Conservation (phyloP, 1,140 invertebrate species). For the Amphibalanus amphitrite region DNA sequence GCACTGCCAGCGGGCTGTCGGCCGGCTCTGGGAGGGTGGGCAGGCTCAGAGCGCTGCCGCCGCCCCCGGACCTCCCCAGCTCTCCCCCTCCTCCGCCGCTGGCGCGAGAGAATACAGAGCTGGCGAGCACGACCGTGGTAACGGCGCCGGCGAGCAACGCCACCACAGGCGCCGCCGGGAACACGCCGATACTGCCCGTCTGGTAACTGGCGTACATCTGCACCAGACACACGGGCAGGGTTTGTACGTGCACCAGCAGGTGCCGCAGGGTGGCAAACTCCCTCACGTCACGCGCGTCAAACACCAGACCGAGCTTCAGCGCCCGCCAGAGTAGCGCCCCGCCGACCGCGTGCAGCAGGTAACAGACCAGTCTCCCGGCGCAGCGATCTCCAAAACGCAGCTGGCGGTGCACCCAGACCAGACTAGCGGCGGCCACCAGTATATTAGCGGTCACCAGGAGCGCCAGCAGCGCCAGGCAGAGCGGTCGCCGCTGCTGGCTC, state of each 20-base stretch:
- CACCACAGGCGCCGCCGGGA: constrained; percentile 11
- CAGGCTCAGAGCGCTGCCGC: constrained; percentile 10
- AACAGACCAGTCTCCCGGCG: constrained; percentile 14
- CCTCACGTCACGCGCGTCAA: constrained; percentile 15
- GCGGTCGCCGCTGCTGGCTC: constrained; percentile 5
- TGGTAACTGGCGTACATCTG: constrained; percentile 11
- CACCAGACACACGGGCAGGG: constrained; percentile 14
- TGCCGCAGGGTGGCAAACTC: constrained; percentile 16
- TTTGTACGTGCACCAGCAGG: constrained; percentile 16
- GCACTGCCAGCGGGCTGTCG: constrained; percentile 9
- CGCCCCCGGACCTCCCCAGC: too few species aligned
- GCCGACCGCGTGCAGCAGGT: constrained; percentile 15
- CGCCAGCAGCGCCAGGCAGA: constrained; percentile 7
- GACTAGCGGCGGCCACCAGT: constrained; percentile 11
- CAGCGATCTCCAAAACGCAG: constrained; percentile 14
- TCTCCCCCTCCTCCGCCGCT: background rate
- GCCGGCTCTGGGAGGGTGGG: constrained; percentile 15
- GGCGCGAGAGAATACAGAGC: constrained; percentile 10
- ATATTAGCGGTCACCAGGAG: constrained; percentile 9
- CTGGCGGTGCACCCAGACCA: constrained; percentile 15
- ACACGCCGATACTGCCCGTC: constrained; percentile 9
- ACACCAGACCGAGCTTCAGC: constrained; percentile 15
- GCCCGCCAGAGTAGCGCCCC: constrained; percentile 16
- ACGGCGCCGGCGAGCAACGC: constrained; percentile 13
- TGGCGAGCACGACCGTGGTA: constrained; percentile 11